Percentiles rank a stretch among this genome's conserved stretches.
Conservation (phyloP, 2,888 invertebrate genomes). For the Zeuzera pyrina region DNA sequence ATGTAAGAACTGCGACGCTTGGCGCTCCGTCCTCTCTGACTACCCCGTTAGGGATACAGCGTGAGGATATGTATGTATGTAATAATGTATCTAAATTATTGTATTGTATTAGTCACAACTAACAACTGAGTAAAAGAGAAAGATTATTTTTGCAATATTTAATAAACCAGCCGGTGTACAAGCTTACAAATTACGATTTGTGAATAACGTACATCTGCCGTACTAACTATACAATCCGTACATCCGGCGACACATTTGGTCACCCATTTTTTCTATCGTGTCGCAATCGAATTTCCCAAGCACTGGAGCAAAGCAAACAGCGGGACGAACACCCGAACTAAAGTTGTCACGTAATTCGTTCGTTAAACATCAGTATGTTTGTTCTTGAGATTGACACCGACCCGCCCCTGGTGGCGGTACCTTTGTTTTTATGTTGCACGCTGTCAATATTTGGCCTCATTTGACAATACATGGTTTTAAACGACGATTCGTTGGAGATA, state of each 20-base stretch:
- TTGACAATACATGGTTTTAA: slow-evolving; percentile 57
- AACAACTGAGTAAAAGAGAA: too few relatives aligned
- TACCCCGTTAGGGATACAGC: too few relatives aligned
- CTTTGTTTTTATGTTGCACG: slow-evolving; percentile 63
- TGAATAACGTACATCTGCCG: too few relatives aligned
- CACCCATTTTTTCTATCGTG: slow-evolving; percentile 26
- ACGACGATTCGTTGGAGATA: slow-evolving; percentile 44
- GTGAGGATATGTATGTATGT: too few relatives aligned
- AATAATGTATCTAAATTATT: too few relatives aligned
- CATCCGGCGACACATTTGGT: slow-evolving; percentile 27
- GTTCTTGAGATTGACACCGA: slow-evolving; percentile 64
- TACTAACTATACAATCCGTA: too few relatives aligned
- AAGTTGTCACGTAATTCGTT: slow-evolving; percentile 67
- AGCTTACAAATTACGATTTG: neutral
- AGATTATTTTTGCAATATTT: too few relatives aligned
- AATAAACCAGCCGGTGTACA: too few relatives aligned
- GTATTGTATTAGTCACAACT: too few relatives aligned
- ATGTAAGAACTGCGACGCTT: too few relatives aligned
- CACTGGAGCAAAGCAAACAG: slow-evolving; percentile 36
- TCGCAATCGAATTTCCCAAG: slow-evolving; percentile 25
- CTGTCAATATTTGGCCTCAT: slow-evolving; percentile 65
- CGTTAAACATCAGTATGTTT: slow-evolving; percentile 59
- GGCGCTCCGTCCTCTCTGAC: too few relatives aligned
- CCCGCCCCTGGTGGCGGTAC: slow-evolving; percentile 46
- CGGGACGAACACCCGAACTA: slow-evolving; percentile 37